Evolutionary conservation across 2,113 vertebrate species (phyloP).

Genomic region (Varanus salvator): DNA sequence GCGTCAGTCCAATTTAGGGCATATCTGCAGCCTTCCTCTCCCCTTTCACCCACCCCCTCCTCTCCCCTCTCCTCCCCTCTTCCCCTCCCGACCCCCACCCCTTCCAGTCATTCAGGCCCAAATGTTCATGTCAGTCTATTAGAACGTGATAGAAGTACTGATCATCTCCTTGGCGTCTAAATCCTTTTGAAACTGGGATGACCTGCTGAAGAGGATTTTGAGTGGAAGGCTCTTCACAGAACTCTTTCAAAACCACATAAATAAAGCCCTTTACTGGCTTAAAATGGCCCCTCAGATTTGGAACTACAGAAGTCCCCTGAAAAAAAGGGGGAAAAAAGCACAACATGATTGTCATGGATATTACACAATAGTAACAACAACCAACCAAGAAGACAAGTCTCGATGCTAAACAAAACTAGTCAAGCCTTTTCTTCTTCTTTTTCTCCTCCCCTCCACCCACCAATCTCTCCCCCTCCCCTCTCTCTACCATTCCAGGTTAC

Average conservation of each 20-base stretch:
- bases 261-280: slow-evolving; percentile 98
- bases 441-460: too few species aligned
- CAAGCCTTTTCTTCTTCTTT: slow-evolving; percentile 81
- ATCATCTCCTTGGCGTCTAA: slow-evolving; percentile 89
- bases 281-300: slow-evolving; percentile 96
- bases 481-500: slow-evolving; percentile 79
- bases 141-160: slow-evolving; percentile 96
- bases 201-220: slow-evolving; percentile 94
- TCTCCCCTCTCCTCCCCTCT: not conserved
- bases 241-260: slow-evolving; percentile 98
- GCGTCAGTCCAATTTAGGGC: slow-evolving; percentile 84
- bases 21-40: slow-evolving; percentile 80
- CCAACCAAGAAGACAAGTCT: slow-evolving; percentile 93
- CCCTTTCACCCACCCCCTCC: not conserved
- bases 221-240: slow-evolving; percentile 92
- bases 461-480: not conserved
- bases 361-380: slow-evolving; percentile 96
- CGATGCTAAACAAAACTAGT: slow-evolving; percentile 88
- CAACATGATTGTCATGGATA: slow-evolving; percentile 99
- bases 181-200: slow-evolving; percentile 92
- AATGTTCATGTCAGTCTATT: slow-evolving; percentile 91
- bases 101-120: slow-evolving; percentile 83
- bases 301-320: slow-evolving; percentile 87
- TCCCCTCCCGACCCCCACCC: not conserved
- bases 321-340: slow-evolving; percentile 76